These are phyloP conservation scores for Xanthorhoe spadicearia DNA, from an alignment of 2,888 invertebrate species.

Conservation along the genomic window DNA sequence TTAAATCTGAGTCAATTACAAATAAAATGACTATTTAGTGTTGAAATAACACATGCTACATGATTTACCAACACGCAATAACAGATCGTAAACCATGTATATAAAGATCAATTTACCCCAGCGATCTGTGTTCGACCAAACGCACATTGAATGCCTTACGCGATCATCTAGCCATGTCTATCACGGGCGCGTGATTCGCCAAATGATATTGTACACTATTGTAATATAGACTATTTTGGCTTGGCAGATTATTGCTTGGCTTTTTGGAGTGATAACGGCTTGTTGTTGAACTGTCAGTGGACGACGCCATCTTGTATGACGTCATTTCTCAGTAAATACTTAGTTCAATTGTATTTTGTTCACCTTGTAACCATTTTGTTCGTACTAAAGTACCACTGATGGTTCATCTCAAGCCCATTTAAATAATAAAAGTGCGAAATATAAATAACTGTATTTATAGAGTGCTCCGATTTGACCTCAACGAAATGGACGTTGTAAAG, in stretches of 20 bases:
- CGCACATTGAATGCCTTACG: slow-evolving; percentile 55
- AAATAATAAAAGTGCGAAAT: slow-evolving; percentile 42
- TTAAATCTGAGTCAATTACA: slow-evolving; percentile 2
- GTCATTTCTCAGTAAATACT: slow-evolving; percentile 4
- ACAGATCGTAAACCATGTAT: slow-evolving; percentile 37
- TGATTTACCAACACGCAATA: slow-evolving; percentile 23
- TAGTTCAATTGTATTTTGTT: background rate
- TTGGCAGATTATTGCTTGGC: slow-evolving; percentile 33
- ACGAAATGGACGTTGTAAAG: slow-evolving; percentile 68
- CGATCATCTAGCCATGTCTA: slow-evolving; percentile 32
- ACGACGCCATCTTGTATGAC: background rate
- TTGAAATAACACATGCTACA: slow-evolving; percentile 4
- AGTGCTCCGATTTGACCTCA: slow-evolving; percentile 54
- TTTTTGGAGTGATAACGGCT: slow-evolving; percentile 21
- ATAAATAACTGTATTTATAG: slow-evolving; percentile 43
- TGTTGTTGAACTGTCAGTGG: slow-evolving; percentile 15
- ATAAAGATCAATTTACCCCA: slow-evolving; percentile 45
- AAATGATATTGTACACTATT: slow-evolving; percentile 25
- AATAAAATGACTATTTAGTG: background rate
- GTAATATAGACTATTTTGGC: slow-evolving; percentile 33
- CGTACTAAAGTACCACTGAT: slow-evolving; percentile 13
- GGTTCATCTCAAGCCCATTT: slow-evolving; percentile 36
- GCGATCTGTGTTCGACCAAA: slow-evolving; percentile 38
- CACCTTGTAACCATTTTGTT: background rate
- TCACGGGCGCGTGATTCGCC: slow-evolving; percentile 20